Percentiles rank a stretch among this genome's conserved stretches.
Evolutionary conservation across 1,140 invertebrate genomes (phyloP).

Genomic region (Drosophila willistoni): DNA sequence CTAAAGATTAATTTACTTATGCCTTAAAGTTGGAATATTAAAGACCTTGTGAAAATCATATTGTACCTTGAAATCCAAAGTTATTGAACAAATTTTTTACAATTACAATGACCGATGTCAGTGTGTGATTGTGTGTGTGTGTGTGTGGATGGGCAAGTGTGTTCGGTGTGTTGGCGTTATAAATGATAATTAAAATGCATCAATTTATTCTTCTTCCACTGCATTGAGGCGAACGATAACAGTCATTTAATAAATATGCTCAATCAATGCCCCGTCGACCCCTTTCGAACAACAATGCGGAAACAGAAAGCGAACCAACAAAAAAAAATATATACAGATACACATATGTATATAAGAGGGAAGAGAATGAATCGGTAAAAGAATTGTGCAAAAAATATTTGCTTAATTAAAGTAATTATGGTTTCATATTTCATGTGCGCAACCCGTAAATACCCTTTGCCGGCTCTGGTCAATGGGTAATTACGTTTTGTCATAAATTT

Average conservation of each 20-base stretch:
- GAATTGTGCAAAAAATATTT: conserved; percentile 71
- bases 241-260: conserved; percentile 77
- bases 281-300: conserved; percentile 14
- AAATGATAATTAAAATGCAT: conserved; percentile 75
- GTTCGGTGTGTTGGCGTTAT: conserved; percentile 40
- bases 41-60: too few relatives aligned
- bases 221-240: conserved; percentile 57
- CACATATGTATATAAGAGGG: neutral
- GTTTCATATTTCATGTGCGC: conserved; percentile 74
- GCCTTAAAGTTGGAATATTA: too few relatives aligned
- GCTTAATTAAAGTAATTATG: conserved; percentile 81
- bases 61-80: too few relatives aligned
- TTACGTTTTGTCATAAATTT: conserved; percentile 77
- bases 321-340: neutral
- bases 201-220: conserved; percentile 59
- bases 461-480: conserved; percentile 49
- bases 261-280: conserved; percentile 66
- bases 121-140: neutral
- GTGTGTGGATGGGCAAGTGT: neutral
- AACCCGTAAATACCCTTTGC: conserved; percentile 34
- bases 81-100: neutral
- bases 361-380: conserved; percentile 20
- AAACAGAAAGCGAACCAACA: conserved; percentile 19
- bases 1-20: too few relatives aligned
- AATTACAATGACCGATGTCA: neutral